Evolutionary conservation across 2,797 vertebrate species (phyloP).

Genomic region (Taenioides sp.): DNA sequence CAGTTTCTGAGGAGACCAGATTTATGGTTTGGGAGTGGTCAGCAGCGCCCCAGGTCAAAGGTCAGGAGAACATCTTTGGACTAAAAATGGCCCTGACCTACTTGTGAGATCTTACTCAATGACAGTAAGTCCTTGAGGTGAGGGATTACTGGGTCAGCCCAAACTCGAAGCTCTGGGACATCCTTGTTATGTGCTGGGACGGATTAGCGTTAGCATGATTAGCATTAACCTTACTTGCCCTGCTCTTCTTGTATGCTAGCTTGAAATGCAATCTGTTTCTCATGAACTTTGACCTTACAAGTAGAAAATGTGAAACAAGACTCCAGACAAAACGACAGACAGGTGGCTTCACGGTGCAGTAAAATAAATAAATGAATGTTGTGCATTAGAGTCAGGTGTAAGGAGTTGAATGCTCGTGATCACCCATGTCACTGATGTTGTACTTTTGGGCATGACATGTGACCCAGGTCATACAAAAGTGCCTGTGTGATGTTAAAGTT

Average conservation of each 20-base stretch:
- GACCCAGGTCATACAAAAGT: background rate
- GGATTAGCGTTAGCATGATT: background rate
- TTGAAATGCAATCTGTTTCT: too few species aligned
- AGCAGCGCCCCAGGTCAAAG: conserved; percentile 2
- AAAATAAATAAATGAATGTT: background rate
- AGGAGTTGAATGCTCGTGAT: background rate
- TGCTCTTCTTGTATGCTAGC: background rate
- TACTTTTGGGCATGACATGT: background rate
- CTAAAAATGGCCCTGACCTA: conserved; percentile 37
- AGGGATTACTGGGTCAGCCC: conserved; percentile 12
- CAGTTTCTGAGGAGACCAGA: conserved; percentile 20
- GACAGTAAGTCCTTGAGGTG: conserved; percentile 6
- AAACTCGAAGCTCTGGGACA: conserved; percentile 7
- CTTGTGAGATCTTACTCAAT: conserved; percentile 30
- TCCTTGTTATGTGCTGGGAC: background rate
- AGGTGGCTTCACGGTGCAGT: too few species aligned
- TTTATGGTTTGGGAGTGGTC: conserved; percentile 12
- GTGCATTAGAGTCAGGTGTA: background rate
- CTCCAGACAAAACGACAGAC: too few species aligned
- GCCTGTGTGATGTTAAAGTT: too few species aligned
- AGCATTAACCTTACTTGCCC: background rate
- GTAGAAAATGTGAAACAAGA: too few species aligned
- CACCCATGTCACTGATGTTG: background rate
- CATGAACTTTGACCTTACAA: too few species aligned
- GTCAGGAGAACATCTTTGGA: conserved; percentile 26